Percentiles rank a stretch among this genome's conserved stretches.
Evolutionary conservation across 2,888 invertebrate species (phyloP).

Genomic region (Acrobasis consociella): DNA sequence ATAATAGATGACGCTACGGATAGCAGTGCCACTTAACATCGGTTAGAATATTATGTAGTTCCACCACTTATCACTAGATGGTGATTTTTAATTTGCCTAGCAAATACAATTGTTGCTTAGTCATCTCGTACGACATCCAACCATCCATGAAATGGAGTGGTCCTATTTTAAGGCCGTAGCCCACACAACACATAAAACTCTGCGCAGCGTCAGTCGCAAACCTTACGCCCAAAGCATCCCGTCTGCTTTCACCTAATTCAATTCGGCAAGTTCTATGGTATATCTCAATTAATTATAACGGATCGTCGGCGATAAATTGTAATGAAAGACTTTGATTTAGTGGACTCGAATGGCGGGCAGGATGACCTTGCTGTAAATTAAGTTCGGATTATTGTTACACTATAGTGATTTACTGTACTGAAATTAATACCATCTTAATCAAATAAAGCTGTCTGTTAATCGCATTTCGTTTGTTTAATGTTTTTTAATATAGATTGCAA

Average conservation of each 20-base stretch:
- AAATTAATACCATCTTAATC: background rate
- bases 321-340: constrained; percentile 17
- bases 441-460: background rate
- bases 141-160: too few species aligned
- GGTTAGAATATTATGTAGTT: too few species aligned
- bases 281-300: constrained; percentile 17
- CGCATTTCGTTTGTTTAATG: background rate
- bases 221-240: background rate
- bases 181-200: background rate
- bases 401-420: constrained; percentile 12
- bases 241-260: background rate
- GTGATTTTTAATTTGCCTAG: too few species aligned
- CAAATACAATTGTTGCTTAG: too few species aligned
- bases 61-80: too few species aligned
- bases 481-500: too few species aligned
- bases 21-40: too few species aligned
- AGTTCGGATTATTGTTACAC: constrained; percentile 16
- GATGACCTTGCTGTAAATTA: constrained; percentile 10
- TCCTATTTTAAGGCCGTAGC: too few species aligned
- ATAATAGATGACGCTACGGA: too few species aligned
- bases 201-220: background rate
- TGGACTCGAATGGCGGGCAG: constrained; percentile 6
- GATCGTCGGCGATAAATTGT: constrained; percentile 14
- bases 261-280: constrained; percentile 5
- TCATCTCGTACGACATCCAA: too few species aligned